Base-by-base conservation (phyloP, 2,113 vertebrate species). In the Piliocolobus tephrosceles region DNA sequence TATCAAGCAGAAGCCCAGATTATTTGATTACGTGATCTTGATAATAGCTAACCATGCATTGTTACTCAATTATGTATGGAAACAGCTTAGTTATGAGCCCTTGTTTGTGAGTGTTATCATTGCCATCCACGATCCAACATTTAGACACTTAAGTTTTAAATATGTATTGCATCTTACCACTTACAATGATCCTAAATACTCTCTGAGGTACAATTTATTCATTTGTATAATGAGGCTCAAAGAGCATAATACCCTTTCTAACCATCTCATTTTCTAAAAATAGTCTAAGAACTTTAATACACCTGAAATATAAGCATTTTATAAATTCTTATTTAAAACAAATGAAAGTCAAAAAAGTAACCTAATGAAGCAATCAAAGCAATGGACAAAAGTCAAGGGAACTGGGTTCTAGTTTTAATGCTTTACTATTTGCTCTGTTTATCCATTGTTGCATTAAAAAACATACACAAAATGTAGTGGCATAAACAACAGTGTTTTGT, bases 1-100 rank as follows among this genome's bases (percentile, higher is more conserved):
- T 92, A 90, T 89, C 84, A 90, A 92, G 78, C 1, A 27, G n/a
- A 96, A 94, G 81, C 50, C 45, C 88, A 57, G 76, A 96, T 90
- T 93, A 88, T 94, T 96, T 90, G 90, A 97, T 95, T 78, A 95
- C 66, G 25, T 75, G 87, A 90, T 88, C 52, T 10, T 70, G 76
- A 73, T 93, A 85, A 90, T 80, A 90, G 79, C 70, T 84, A 81
- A 40, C 27, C 23, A 22, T 5, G n/a, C 57, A 38, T 6, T 27
- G 23, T 75, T 18, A 8, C 52, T 83, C 96, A 82, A 52, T 91
- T 93, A 72, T 50, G 25, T n/a, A 16, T 27, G 47, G 72, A 35
- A 87, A 75, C 12, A n/a, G 72, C 35, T 66, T 58, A 20, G 79
- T 16, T n/a, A 11, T 52, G 18, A 7, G 8, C 23, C 55, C 35